Evolutionary conservation across 2,113 vertebrate species (phyloP).

Genomic region (Varanus komodoensis): DNA sequence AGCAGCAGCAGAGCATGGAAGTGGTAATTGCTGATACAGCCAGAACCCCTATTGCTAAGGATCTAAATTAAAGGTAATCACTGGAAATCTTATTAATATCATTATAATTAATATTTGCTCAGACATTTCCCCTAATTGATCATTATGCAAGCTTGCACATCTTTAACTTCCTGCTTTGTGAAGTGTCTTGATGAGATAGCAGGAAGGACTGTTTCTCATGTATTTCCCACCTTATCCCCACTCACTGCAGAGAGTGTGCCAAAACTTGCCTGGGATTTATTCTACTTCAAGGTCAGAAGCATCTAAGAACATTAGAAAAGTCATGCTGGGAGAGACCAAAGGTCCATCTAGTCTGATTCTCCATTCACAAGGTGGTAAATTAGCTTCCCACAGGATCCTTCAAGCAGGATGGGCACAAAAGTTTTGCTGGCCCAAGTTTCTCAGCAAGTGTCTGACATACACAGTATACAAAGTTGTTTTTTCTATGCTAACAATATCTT

Average conservation of each 20-base stretch:
- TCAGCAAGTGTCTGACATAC: too few species aligned
- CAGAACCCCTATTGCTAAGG: not conserved
- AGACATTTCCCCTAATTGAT: conserved; percentile 14
- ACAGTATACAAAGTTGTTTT: not conserved
- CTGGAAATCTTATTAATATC: conserved; percentile 19
- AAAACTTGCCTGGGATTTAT: not conserved
- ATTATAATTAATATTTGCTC: conserved; percentile 19
- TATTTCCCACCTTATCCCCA: too few species aligned
- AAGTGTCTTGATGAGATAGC: not conserved
- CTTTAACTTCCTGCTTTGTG: not conserved
- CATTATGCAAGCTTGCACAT: conserved; percentile 8
- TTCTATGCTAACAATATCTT: not conserved
- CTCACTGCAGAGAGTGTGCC: not conserved
- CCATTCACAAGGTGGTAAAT: too few species aligned
- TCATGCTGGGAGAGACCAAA: too few species aligned
- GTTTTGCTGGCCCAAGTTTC: too few species aligned
- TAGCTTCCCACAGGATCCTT: too few species aligned
- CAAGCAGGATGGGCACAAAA: too few species aligned
- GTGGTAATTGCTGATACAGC: conserved; percentile 17
- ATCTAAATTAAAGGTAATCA: conserved; percentile 27
- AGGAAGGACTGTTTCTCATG: not conserved
- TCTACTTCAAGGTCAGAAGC: not conserved
- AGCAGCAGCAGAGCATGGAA: not conserved
- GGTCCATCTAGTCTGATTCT: too few species aligned
- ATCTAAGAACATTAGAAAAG: not conserved